A percentile compares a stretch with the other conserved stretches of the same genome.
These are phyloP conservation scores for Trachelus iudaicus DNA, from an alignment of 2,888 invertebrate species.

Conservation along the genomic window DNA sequence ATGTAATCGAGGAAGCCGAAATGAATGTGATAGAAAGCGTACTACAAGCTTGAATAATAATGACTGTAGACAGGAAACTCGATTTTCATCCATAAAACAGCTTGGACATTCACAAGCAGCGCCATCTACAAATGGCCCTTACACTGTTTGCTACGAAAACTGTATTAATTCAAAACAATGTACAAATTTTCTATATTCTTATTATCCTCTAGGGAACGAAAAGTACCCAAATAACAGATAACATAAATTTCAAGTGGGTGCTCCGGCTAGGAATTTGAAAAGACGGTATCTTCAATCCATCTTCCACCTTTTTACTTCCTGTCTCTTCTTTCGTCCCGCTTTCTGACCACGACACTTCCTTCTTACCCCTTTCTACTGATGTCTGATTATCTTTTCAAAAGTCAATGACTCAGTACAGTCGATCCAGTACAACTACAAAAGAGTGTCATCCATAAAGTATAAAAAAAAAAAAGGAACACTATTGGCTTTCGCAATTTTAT, in stretches of 20 bases:
- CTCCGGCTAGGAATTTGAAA: neutral
- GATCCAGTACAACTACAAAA: too few relatives aligned
- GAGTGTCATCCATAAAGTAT: neutral
- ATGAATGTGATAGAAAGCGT: neutral
- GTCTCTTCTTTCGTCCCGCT: neutral
- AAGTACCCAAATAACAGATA: neutral
- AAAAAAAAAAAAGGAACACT: neutral
- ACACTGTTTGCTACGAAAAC: neutral
- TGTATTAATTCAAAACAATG: neutral
- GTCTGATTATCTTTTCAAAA: too few relatives aligned
- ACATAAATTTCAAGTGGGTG: neutral
- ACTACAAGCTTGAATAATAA: neutral
- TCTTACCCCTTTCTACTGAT: too few relatives aligned
- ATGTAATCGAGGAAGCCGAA: neutral
- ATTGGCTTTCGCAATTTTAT: conserved; percentile 20
- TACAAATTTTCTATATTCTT: too few relatives aligned
- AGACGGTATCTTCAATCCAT: neutral
- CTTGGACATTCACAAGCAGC: neutral
- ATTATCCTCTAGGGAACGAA: neutral
- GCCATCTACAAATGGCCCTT: neutral
- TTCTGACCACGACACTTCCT: neutral
- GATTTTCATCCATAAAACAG: neutral
- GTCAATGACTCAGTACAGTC: too few relatives aligned
- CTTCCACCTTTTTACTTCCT: neutral
- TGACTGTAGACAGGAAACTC: neutral